Evolutionary conservation across 1,140 invertebrate species (phyloP), one percentile per base, ranked within the genome.

Genomic region (Matsumurasca onukii): DNA sequence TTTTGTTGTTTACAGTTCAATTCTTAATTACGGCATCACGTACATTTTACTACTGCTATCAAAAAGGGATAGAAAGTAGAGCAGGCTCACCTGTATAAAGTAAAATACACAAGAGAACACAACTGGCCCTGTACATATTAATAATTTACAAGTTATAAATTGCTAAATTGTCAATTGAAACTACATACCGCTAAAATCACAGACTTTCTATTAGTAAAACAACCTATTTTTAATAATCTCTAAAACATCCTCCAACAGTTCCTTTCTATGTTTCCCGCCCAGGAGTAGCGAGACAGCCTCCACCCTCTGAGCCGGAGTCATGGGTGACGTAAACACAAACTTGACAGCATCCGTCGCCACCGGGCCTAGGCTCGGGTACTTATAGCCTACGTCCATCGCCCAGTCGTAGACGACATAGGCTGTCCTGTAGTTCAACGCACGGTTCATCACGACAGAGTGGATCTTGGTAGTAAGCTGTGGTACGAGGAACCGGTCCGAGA

Each of bases 401-500:
- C 82, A 83, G 1, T 72, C 74, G 77, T 81, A 83, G 0, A 79
- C 80, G n/a, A 77, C 72, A 61, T 72, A 76, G 31, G 77, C 77
- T 68, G 79, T 82, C 17, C 77, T 69, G 22, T 80, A 68, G 45
- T 73, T 78, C 0, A 83, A 63, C n/a, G 75, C 76, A 0, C 75
- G 73, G 0, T 82, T 74, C 1, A 77, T 78, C 0, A 69, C 77
- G 30, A 81, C 76, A 0, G 81, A 83, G 20, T 63, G 24, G 1
- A 90, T 75, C 34, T 78, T 72, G 5, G 83, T 79, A 45, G 83
- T 83, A 3, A 89, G 72, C 29, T 84, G 84, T 1, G 82, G 76
- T 76, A 89, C 84, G 22, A 89, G 78, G 75, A 84, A 90, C 69
- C 85, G 83, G 74, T 90, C 87, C 1, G 86, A 82, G 12, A 89